phyloP scores from a whole-genome alignment of 2,797 vertebrate genomes.

The Channa striata region DNA sequence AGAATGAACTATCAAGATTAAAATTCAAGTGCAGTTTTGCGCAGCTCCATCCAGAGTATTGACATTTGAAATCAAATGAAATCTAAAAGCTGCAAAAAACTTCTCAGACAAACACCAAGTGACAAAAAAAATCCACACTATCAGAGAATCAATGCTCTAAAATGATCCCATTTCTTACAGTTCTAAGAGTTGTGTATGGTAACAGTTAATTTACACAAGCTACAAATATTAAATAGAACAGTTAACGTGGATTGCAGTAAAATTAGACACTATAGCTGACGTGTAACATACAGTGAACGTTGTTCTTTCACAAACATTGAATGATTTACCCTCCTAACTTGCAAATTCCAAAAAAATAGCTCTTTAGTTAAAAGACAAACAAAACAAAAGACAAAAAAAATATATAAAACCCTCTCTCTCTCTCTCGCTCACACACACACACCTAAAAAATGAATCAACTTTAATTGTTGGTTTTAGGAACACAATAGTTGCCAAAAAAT shows the following conservation, averaged over 20 bases:
- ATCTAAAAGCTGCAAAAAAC: background rate
- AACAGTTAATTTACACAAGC: constrained; percentile 41
- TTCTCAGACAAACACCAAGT: background rate
- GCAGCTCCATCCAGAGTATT: background rate
- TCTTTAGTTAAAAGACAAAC: constrained; percentile 47
- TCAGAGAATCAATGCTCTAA: background rate
- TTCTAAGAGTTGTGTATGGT: background rate
- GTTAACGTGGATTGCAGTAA: constrained; percentile 36
- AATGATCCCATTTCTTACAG: background rate
- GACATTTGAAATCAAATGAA: background rate
- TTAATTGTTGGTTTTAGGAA: constrained; percentile 19
- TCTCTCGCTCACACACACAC: background rate
- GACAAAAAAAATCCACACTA: background rate
- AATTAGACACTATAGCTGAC: constrained; percentile 39
- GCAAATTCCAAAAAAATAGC: constrained; percentile 40
- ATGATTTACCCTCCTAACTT: constrained; percentile 41
- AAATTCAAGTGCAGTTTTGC: background rate
- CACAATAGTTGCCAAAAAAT: constrained; percentile 19
- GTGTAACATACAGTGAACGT: constrained; percentile 42
- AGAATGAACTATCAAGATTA: background rate
- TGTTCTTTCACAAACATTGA: constrained; percentile 44
- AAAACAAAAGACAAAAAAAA: constrained; percentile 1
- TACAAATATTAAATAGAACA: constrained; percentile 53
- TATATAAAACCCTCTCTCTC: too few relatives aligned
- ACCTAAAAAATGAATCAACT: background rate